A percentile compares a stretch with the other conserved stretches of the same genome.
Evolutionary conservation across 2,797 vertebrate genomes (phyloP).

Genomic region (Brotula barbata): DNA sequence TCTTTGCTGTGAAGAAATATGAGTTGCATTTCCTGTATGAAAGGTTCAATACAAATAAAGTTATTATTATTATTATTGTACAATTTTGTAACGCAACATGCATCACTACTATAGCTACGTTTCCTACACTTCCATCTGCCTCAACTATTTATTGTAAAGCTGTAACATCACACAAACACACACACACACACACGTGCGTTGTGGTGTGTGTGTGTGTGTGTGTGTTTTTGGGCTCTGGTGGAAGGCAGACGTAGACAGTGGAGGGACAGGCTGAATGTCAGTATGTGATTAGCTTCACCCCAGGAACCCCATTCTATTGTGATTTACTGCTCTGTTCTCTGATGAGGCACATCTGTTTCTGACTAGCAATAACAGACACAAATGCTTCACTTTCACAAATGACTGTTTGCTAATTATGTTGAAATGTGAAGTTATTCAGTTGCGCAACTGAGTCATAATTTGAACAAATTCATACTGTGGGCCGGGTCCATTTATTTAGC

Average conservation of each 20-base stretch:
- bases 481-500: background rate
- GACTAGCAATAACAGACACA: background rate
- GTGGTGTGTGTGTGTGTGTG: too few species aligned
- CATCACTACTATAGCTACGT: too few species aligned
- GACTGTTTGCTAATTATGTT: conserved; percentile 4
- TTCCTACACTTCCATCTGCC: too few species aligned
- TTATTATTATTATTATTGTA: too few species aligned
- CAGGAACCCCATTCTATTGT: conserved; percentile 61
- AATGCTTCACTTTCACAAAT: conserved; percentile 4
- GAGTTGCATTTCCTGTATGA: too few species aligned
- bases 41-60: too few species aligned
- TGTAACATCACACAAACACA: too few species aligned
- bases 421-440: background rate
- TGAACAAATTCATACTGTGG: too few species aligned
- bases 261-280: conserved; percentile 8
- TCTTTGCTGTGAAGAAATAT: too few species aligned
- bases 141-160: too few species aligned
- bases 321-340: conserved; percentile 64
- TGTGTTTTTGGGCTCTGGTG: background rate
- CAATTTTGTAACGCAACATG: too few species aligned
- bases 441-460: background rate
- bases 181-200: too few species aligned
- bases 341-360: conserved; percentile 49
- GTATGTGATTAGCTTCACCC: conserved; percentile 42
- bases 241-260: background rate